Evolutionary conservation across 2,797 vertebrate genomes (phyloP), one percentile per base, ranked within the genome.

Genomic region (Silurus lanzhouensis): DNA sequence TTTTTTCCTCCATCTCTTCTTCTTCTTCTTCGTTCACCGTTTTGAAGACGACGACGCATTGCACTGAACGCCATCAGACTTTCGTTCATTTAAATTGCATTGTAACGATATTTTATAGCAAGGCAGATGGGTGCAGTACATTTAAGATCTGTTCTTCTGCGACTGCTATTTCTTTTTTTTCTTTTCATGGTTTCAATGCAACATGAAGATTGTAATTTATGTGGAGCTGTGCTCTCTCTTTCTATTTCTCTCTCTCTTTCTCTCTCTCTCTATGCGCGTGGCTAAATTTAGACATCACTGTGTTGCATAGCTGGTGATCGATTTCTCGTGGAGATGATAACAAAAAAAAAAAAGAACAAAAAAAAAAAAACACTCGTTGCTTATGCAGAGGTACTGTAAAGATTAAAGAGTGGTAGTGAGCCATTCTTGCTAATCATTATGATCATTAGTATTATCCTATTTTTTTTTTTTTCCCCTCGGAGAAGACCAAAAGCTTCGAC

Each of bases 201-300:
- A 96, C 95, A 95, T 96, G 95, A 97, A 83, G 96, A 97, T 96
- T 93, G 96, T 96, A 97, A 96, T 96, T 96, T 95, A 96, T 95
- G 95, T 96, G 95, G 96, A 97, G 96, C 96, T 96, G 92, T 95
- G 96, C 96, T 96, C 48, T 80, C 89, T 86, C 84, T 92, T 67
- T 87, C 80, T 71, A 88, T 80, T 86, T 70, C 85, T 76, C 79
- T 90, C 88, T 88, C 85, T 76, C 79, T 90, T 87, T 88, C 85
- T 72, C 83, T 92, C 90, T 91, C 89, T 92, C 89, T 92, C 81
- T 76, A 38, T 89, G 82, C 70, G 94, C 91, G 95, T 96, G 95
- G 96, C 95, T 96, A 96, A 96, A 95, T 94, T 96, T 96, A 97
- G 96, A 96, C 95, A 96, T 97, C 96, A 95, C 95, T 95, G 94